phyloP scores from a whole-genome alignment of 2,797 vertebrate species.

The Australoheros facetus region DNA sequence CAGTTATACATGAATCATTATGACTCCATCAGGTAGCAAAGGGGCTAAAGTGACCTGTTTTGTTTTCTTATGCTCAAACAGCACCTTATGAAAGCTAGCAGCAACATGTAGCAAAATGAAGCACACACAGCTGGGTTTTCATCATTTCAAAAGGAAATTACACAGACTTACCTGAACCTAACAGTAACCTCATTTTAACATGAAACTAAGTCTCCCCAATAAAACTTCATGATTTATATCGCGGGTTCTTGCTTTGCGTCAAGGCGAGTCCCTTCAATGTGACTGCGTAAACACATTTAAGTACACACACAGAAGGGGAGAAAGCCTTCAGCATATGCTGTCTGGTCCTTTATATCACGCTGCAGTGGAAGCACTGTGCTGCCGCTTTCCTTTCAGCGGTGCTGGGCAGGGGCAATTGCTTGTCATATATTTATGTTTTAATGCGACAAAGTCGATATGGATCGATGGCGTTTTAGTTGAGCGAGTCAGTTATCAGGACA shows the following conservation, averaged over 20 bases:
- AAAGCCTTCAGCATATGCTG: neutral
- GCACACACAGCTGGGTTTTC: neutral
- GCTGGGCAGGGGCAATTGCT: neutral
- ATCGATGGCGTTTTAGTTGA: slow-evolving; percentile 40
- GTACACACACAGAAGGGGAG: neutral
- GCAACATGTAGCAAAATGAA: neutral
- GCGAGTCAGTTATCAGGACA: slow-evolving; percentile 55
- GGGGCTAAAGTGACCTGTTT: neutral
- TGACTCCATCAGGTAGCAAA: neutral
- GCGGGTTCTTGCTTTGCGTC: neutral
- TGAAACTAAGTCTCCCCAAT: neutral
- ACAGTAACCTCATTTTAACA: neutral
- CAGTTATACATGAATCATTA: too few relatives aligned
- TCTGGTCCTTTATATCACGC: neutral
- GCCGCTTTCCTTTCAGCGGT: too few relatives aligned
- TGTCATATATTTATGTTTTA: slow-evolving; percentile 33
- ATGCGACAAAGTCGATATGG: slow-evolving; percentile 32
- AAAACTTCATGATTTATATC: neutral
- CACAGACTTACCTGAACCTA: neutral
- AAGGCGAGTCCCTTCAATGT: neutral
- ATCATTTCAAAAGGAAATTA: neutral
- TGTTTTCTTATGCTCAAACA: neutral
- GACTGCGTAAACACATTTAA: slow-evolving; percentile 1
- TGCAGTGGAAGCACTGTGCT: neutral
- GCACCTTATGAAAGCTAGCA: neutral